phyloP scores from a whole-genome alignment of 2,113 vertebrate genomes.

The Eupsittula cactorum region DNA sequence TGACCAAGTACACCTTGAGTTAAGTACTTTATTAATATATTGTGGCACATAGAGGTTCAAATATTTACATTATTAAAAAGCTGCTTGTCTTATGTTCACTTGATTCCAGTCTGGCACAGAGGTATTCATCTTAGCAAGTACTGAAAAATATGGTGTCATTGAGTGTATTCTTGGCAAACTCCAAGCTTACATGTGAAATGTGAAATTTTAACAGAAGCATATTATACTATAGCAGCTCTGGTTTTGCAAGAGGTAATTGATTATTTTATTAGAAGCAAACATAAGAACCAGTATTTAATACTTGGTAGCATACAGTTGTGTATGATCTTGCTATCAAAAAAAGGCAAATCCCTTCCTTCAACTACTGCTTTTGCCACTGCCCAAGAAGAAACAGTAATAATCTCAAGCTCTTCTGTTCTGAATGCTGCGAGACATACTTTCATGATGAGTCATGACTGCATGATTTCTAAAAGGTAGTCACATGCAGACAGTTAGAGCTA shows the following conservation, averaged over 20 bases:
- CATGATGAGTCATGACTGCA: slow-evolving; percentile 45
- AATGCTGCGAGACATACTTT: not conserved
- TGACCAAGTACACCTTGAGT: not conserved
- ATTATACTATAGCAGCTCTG: not conserved
- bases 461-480: slow-evolving; percentile 58
- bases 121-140: not conserved
- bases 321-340: not conserved
- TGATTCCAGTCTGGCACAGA: not conserved
- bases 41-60: not conserved
- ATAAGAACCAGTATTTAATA: not conserved
- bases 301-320: not conserved
- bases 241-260: not conserved
- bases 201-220: not conserved
- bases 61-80: not conserved
- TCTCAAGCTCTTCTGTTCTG: not conserved
- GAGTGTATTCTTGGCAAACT: not conserved
- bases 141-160: not conserved
- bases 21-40: not conserved
- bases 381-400: not conserved
- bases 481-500: slow-evolving; percentile 3
- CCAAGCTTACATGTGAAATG: not conserved
- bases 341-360: not conserved
- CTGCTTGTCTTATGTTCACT: not conserved
- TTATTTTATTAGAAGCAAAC: not conserved
- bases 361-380: not conserved